phyloP scores from a whole-genome alignment of 2,113 vertebrate species.

The Otis tarda region DNA sequence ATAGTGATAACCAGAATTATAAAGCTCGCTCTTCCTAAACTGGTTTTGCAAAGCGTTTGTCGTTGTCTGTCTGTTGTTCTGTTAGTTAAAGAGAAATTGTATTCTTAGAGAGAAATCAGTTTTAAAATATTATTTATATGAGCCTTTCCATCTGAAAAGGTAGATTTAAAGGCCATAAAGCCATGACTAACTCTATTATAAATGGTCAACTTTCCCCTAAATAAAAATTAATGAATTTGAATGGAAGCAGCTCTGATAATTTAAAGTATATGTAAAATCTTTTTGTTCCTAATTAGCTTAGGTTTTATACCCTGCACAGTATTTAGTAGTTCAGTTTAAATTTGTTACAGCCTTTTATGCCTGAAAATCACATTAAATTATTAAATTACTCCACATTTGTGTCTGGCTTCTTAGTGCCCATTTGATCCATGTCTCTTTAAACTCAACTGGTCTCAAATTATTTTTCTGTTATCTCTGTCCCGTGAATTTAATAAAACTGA shows the following conservation, averaged over 20 bases:
- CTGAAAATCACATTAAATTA: not conserved
- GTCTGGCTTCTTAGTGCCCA: not conserved
- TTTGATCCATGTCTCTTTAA: not conserved
- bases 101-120: not conserved
- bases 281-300: not conserved
- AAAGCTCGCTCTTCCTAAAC: not conserved
- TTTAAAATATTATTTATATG: not conserved
- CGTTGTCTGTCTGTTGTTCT: not conserved
- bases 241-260: not conserved
- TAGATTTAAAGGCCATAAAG: not conserved
- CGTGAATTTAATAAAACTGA: not conserved
- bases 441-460: not conserved
- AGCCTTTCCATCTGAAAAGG: not conserved
- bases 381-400: not conserved
- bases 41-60: not conserved
- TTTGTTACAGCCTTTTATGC: not conserved
- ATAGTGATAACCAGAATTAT: not conserved
- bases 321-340: not conserved
- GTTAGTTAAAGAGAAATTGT: not conserved
- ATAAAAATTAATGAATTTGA: not conserved
- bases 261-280: not conserved
- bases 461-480: not conserved
- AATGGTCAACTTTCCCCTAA: not conserved
- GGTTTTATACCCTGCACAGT: not conserved
- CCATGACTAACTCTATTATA: not conserved